Conservation (phyloP, 2,797 vertebrate genomes). For the Apogon hyalosoma region DNA sequence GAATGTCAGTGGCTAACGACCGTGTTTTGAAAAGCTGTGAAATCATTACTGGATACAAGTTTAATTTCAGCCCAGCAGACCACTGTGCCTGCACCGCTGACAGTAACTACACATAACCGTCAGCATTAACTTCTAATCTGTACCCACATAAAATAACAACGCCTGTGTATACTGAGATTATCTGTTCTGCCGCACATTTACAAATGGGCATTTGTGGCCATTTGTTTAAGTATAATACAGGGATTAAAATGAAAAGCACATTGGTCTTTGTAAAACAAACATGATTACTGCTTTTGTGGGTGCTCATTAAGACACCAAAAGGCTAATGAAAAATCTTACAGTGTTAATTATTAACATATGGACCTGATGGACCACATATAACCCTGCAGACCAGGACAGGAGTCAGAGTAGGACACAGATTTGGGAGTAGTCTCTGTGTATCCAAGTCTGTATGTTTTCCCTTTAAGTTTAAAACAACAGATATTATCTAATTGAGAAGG, state of each 20-base stretch:
- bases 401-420: slow-evolving; percentile 4
- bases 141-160: slow-evolving; percentile 33
- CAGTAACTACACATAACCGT: slow-evolving; percentile 48
- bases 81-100: slow-evolving; percentile 35
- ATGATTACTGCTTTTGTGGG: slow-evolving; percentile 36
- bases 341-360: slow-evolving; percentile 32
- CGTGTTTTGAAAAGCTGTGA: slow-evolving; percentile 51
- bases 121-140: slow-evolving; percentile 58
- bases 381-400: slow-evolving; percentile 15
- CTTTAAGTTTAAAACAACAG: slow-evolving; percentile 41
- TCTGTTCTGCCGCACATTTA: slow-evolving; percentile 11
- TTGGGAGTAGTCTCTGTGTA: background rate
- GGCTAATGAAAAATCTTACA: slow-evolving; percentile 35
- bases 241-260: slow-evolving; percentile 29
- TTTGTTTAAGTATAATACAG: slow-evolving; percentile 37
- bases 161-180: slow-evolving; percentile 41
- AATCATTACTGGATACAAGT: slow-evolving; percentile 61
- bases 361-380: slow-evolving; percentile 14
- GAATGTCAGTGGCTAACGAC: slow-evolving; percentile 58
- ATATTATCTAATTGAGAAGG: slow-evolving; percentile 59
- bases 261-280: slow-evolving; percentile 52
- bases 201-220: slow-evolving; percentile 36
- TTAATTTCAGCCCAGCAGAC: slow-evolving; percentile 53
- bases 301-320: slow-evolving; percentile 43
- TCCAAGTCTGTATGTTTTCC: background rate